Conservation (phyloP, 2,113 vertebrate species). For the Antigone vipio region DNA sequence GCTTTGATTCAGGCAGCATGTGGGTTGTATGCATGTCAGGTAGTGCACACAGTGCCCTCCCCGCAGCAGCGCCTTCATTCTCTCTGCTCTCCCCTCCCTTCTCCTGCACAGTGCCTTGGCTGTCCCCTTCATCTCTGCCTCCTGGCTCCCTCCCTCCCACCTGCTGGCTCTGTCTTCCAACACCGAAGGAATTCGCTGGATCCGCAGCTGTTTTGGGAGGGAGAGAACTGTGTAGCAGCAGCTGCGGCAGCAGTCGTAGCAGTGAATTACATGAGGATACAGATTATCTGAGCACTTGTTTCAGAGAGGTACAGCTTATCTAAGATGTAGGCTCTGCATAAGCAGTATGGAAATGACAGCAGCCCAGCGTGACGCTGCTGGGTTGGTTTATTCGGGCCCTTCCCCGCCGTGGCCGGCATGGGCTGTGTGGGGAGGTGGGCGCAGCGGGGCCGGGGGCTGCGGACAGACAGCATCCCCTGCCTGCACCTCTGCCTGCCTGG, state of each 20-base stretch:
- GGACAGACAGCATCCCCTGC: neutral
- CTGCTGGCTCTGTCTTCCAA: neutral
- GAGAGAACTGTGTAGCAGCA: neutral
- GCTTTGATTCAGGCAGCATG: slow-evolving; percentile 6
- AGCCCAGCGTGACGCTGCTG: neutral
- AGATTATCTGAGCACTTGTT: slow-evolving; percentile 15
- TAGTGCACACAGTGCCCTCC: neutral
- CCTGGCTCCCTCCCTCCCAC: neutral
- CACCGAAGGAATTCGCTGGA: neutral
- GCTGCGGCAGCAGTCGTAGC: neutral
- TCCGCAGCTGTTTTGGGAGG: neutral
- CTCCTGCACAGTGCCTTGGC: neutral
- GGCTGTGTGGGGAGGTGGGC: neutral
- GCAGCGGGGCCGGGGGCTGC: neutral
- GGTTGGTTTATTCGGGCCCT: neutral
- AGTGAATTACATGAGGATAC: neutral
- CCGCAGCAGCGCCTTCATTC: neutral
- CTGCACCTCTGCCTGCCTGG: neutral
- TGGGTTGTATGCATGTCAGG: neutral
- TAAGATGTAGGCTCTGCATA: neutral
- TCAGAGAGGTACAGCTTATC: neutral
- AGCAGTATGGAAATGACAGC: neutral
- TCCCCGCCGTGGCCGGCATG: accelerated
- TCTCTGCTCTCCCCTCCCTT: neutral
- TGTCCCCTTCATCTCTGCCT: slow-evolving; percentile 13